Evolutionary conservation across 2,888 invertebrate genomes (phyloP), one percentile per base, ranked within the genome.

Genomic region (Allacma fusca): DNA sequence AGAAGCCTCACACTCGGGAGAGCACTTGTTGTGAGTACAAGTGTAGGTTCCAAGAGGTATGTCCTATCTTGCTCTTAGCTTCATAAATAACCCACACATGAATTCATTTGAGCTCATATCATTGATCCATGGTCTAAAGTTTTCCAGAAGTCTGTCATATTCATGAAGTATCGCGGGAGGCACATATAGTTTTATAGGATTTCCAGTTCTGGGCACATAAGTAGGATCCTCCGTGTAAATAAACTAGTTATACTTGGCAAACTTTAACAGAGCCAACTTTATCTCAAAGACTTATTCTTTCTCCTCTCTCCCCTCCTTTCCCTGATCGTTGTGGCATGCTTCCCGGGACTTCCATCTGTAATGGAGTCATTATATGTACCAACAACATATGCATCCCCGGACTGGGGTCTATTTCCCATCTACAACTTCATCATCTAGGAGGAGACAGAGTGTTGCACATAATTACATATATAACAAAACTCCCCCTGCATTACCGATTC

Each of bases 41-140:
- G 9, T 7, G 34, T 57, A 19, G 9, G 44, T 43, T 57, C 5
- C 57, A 57, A 57, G 16, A 57, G 57, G 57, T 4, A 2, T 57
- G 13, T 57, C 57, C 16, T 21, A 19, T 21, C 16, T 57, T 21
- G n/a, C 19, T 19, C 44, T 43, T 43, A 43, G n/a, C 34, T 34
- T 57, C 57, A 57, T 57, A 57, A 57, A 57, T 57, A 57, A 57
- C 21, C 57, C 57, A 57, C 57, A 57, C 57, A 57, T 57, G 57
- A 57, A 57, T 57, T 57, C 57, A 57, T 57, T 57, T 57, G 21
- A 21, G 21, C 57, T 57, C 57, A 19, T 57, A 57, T 57, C 57
- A 57, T 57, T 57, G 57, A 57, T 57, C 57, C 57, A 57, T 2
- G 19, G 57, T 19, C 57, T 57, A 57, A 57, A 57, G 21, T 21